Evolutionary conservation across 1,140 invertebrate genomes (phyloP), one percentile per base, ranked within the genome.

Genomic region (Venustaconcha ellipsiformis): DNA sequence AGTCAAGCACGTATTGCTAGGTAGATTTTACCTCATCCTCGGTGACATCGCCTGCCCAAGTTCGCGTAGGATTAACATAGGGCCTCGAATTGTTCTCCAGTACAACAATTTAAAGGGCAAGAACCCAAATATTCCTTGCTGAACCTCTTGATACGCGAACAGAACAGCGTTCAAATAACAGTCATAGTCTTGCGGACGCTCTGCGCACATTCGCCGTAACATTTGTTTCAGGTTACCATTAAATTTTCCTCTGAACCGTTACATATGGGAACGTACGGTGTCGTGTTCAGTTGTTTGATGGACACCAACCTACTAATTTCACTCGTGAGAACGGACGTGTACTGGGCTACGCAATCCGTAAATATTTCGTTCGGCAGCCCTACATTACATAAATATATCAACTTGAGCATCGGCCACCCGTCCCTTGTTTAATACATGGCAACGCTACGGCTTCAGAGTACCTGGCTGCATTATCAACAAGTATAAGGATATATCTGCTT

Each of bases 351-450:
- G 14, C 30, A 20, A 60, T 79, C 78, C 56, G 68, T 57, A 57
- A 79, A 59, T 2, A 75, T 71, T 63, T 81, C 83, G 60, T 84
- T 59, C 18, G 89, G 90, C 63, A 90, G 75, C 20, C 89, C 91
- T 76, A 88, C 82, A 56, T 80, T 79, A 12, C 81, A n/a, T 76
- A 83, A 91, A 90, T 12, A 89, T 67, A 1, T 70, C 62, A 23
- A 75, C 1, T 56, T 76, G 62, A 1, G 72, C 78, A 62, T 79
- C 78, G 14, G 78, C 63, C 20, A 79, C 72, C 17, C 66, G 12
- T 56, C 55, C 65, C 6, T 65, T 72, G n/a, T 23, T 75, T 70
- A 15, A 79, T 79, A 6, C 55, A 20, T 15, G 63, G 62, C 6
- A 79, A 30, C 0, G 78, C 67, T 62, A 76, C 70, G 14, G 74